These are phyloP conservation scores for Dendrolimus punctatus DNA, from an alignment of 1,140 invertebrate genomes.

Conservation along the genomic window DNA sequence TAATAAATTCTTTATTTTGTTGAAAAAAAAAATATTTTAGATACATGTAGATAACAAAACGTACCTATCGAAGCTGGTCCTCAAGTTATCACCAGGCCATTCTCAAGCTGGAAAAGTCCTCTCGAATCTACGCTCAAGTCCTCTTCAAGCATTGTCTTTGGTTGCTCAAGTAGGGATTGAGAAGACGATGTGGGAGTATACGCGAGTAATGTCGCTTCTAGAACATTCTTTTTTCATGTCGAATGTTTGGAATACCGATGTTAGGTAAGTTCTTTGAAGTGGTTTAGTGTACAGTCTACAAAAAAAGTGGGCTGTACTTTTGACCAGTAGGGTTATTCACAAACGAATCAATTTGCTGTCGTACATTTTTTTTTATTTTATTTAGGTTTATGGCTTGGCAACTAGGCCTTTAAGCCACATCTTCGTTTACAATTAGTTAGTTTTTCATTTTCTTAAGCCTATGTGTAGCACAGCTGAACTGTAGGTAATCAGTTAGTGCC, in stretches of 20 bases:
- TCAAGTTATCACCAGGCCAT: conserved; percentile 60
- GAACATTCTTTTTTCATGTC: conserved; percentile 63
- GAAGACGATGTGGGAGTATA: conserved; percentile 68
- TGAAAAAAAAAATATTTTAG: conserved; percentile 18
- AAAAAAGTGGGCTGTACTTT: no score
- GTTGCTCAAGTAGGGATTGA: conserved; percentile 58
- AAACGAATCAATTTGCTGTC: not conserved
- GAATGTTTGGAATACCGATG: conserved; percentile 52
- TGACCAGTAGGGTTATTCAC: not conserved
- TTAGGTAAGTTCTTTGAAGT: conserved; percentile 29
- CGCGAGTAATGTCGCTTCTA: conserved; percentile 53
- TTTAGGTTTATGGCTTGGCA: not conserved
- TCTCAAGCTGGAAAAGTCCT: conserved; percentile 59
- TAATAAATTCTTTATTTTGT: no score
- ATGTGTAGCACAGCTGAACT: no score
- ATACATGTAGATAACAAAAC: conserved; percentile 67
- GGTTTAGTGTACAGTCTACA: no score
- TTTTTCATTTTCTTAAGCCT: no score
- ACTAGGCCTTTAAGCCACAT: no score
- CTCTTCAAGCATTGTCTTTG: conserved; percentile 52
- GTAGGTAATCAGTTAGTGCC: no score
- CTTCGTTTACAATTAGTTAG: no score
- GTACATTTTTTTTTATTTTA: not conserved
- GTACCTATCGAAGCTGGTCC: conserved; percentile 54
- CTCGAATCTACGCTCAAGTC: conserved; percentile 50